Evolutionary conservation across 2,113 vertebrate genomes (phyloP).

Genomic region (Burhinus oedicnemus): DNA sequence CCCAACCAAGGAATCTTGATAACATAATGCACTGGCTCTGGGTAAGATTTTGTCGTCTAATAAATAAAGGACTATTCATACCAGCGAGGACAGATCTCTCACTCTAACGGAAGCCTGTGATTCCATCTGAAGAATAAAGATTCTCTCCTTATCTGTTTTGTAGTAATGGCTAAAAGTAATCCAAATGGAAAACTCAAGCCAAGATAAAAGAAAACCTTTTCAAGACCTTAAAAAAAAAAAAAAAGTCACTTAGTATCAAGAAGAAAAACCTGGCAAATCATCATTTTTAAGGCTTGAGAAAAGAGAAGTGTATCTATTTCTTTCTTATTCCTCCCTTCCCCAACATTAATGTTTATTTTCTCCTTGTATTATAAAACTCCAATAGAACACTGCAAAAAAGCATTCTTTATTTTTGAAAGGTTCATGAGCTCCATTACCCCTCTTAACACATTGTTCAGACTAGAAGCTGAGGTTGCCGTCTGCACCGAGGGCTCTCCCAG

Average conservation of each 20-base stretch:
- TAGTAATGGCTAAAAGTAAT: neutral
- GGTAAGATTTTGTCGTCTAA: neutral
- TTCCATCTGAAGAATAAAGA: neutral
- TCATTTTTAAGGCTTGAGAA: neutral
- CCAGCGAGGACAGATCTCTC: neutral
- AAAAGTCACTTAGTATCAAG: neutral
- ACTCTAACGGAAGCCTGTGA: neutral
- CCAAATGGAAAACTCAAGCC: neutral
- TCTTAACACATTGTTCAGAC: neutral
- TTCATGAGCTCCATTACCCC: neutral
- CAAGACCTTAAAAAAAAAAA: neutral
- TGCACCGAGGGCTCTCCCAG: neutral
- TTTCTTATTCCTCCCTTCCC: neutral
- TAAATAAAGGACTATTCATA: neutral
- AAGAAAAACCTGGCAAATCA: neutral
- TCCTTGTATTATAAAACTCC: neutral
- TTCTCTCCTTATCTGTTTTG: neutral
- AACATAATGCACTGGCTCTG: neutral
- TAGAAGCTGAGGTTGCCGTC: neutral
- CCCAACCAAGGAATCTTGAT: neutral
- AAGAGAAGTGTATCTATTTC: neutral
- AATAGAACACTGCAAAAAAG: neutral
- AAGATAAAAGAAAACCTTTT: neutral
- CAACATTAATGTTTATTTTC: neutral
- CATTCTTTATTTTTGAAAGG: neutral